Evolutionary conservation across 2,113 vertebrate species (phyloP).

Genomic region (Emydocephalus ijimae): DNA sequence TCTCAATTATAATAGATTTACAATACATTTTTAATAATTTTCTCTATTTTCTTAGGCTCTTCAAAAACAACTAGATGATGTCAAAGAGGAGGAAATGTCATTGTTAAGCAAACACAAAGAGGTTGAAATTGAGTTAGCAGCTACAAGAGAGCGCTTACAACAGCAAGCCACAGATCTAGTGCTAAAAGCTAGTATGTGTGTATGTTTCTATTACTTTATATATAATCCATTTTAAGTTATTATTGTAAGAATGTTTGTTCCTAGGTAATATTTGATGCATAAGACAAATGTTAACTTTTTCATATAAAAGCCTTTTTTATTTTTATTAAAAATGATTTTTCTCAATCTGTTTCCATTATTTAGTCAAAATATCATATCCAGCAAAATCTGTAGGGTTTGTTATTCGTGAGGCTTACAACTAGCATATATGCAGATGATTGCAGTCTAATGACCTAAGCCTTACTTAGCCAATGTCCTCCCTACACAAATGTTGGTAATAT

Average conservation of each 20-base stretch:
- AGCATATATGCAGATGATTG: not conserved
- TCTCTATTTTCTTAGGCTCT: conserved; percentile 77
- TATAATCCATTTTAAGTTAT: conserved; percentile 9
- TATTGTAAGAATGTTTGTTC: conserved; percentile 12
- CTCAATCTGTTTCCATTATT: not conserved
- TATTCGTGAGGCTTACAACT: not conserved
- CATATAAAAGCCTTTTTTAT: not conserved
- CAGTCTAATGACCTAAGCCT: not conserved
- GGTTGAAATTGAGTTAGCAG: conserved; percentile 91
- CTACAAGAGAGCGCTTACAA: conserved; percentile 88
- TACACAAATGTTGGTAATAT: not conserved
- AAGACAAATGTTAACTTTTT: not conserved
- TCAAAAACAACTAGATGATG: conserved; percentile 92
- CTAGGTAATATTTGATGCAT: not conserved
- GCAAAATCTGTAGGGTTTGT: not conserved
- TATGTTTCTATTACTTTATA: conserved; percentile 36
- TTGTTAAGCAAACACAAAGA: conserved; percentile 93
- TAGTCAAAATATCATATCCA: not conserved
- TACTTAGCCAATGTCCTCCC: not conserved
- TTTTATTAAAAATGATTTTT: not conserved
- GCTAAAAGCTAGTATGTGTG: conserved; percentile 94
- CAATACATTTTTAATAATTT: conserved; percentile 39
- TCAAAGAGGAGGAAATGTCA: conserved; percentile 91
- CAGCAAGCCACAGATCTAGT: conserved; percentile 96
- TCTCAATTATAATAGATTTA: conserved; percentile 15